Evolutionary conservation across 2,113 vertebrate genomes (phyloP).

Genomic region (Butorides virescens): DNA sequence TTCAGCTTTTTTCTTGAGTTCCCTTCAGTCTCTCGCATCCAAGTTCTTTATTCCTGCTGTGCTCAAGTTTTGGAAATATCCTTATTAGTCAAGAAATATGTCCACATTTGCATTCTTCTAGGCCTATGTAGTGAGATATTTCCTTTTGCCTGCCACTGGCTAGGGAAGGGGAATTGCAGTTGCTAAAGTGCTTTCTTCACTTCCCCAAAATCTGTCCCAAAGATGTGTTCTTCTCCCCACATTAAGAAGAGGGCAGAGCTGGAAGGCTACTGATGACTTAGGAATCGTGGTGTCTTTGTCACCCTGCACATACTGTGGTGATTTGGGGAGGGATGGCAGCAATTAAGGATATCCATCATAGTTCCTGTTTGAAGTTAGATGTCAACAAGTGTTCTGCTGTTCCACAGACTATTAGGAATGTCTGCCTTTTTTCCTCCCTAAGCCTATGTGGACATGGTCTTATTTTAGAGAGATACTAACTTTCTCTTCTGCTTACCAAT

Average conservation of each 20-base stretch:
- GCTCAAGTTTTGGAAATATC: neutral
- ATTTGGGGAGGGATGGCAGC: neutral
- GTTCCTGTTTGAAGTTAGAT: constrained; percentile 3
- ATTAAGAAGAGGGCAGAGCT: neutral
- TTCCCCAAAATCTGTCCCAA: neutral
- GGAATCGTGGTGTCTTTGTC: neutral
- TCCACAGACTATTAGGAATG: neutral
- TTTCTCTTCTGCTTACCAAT: neutral
- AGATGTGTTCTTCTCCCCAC: neutral
- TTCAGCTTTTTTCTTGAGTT: neutral
- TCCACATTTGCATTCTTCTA: neutral
- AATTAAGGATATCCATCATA: neutral
- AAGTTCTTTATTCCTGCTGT: neutral
- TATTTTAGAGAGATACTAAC: neutral
- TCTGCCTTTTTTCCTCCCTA: neutral
- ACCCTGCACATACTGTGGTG: neutral
- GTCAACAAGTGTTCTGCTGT: neutral
- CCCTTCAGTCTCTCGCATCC: neutral
- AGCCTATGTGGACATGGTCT: neutral
- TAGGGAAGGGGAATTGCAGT: neutral
- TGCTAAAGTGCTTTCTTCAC: neutral
- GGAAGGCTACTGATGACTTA: neutral
- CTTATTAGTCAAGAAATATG: neutral
- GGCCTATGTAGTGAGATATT: neutral
- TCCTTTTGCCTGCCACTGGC: neutral